phyloP scores from a whole-genome alignment of 1,140 invertebrate genomes.

The Dendrolimus kikuchii region DNA sequence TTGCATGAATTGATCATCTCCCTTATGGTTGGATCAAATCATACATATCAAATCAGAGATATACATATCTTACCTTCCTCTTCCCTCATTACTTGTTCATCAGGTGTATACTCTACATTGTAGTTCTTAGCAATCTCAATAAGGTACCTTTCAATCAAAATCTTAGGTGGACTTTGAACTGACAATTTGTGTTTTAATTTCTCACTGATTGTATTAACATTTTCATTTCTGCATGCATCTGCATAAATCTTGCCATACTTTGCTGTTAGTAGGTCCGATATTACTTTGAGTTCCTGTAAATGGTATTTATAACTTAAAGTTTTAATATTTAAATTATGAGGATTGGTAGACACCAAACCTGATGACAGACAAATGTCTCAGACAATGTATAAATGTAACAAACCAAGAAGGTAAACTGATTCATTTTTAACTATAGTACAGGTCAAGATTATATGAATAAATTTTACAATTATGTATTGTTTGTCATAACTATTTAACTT shows the following conservation, averaged over 20 bases:
- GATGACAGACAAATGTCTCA: no score
- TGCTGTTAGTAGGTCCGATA: constrained; percentile 89
- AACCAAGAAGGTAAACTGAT: no score
- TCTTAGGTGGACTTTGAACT: constrained; percentile 95
- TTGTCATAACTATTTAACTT: no score
- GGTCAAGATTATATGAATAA: no score
- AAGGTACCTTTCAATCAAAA: constrained; percentile 96
- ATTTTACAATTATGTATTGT: no score
- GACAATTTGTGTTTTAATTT: constrained; percentile 97
- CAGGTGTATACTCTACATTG: constrained; percentile 92
- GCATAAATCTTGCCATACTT: constrained; percentile 98
- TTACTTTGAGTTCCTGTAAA: constrained; percentile 88
- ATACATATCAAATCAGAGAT: no score
- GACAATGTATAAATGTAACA: no score
- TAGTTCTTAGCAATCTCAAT: constrained; percentile 98
- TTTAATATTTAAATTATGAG: no score
- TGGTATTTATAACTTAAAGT: constrained; percentile 3
- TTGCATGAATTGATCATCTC: no score
- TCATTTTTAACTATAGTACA: no score
- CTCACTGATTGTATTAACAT: constrained; percentile 87
- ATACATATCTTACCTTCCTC: constrained; percentile 70
- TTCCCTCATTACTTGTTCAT: constrained; percentile 92
- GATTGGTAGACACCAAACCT: no score
- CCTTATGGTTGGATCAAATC: no score
- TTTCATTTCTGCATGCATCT: constrained; percentile 86